Conservation (phyloP, 2,797 vertebrate genomes). For the Artibeus jamaicensis region DNA sequence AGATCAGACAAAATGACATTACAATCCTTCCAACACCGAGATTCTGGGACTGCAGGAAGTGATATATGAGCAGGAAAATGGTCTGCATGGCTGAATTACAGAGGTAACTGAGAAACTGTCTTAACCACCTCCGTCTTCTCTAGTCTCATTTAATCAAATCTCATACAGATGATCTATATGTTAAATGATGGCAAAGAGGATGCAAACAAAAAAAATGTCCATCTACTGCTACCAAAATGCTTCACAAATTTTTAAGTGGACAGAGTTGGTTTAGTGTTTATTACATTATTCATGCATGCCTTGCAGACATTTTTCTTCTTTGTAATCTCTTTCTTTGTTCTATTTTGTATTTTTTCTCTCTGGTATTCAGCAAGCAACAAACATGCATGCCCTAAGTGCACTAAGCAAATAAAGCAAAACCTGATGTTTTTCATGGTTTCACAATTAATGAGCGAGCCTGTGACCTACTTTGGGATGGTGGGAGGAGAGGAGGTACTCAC, state of each 20-base stretch:
- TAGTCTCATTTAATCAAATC: background rate
- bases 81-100: background rate
- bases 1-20: too few relatives aligned
- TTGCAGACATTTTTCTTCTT: background rate
- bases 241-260: background rate
- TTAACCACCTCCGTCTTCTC: background rate
- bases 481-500: slow-evolving; percentile 83
- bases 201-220: too few relatives aligned
- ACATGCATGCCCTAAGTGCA: rapidly evolving
- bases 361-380: background rate
- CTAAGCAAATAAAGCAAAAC: background rate
- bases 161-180: rapidly evolving
- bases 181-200: background rate
- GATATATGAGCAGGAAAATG: background rate
- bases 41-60: too few relatives aligned
- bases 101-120: background rate
- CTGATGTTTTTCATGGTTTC: background rate
- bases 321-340: background rate
- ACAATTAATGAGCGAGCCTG: too few relatives aligned
- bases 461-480: background rate
- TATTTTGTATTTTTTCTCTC: background rate
- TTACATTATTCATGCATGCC: rapidly evolving
- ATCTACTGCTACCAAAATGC: background rate
- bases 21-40: rapidly evolving
- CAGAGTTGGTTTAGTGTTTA: background rate